Evolutionary conservation across 2,888 invertebrate species (phyloP), one percentile per base, ranked within the genome.

Genomic region (Anagyrus pseudococci): DNA sequence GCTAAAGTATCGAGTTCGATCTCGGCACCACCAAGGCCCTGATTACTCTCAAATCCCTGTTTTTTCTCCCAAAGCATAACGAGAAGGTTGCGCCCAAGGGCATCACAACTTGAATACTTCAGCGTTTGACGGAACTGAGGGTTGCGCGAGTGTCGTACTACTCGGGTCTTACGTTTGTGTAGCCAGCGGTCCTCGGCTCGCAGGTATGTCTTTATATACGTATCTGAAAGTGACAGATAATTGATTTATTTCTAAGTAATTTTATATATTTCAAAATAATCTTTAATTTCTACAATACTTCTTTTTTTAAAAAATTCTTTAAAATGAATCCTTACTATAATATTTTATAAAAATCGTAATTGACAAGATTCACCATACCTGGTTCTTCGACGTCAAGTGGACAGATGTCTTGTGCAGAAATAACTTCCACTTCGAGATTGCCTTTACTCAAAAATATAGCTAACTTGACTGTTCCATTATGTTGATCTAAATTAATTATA

Each of bases 11-110:
- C 93, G 68, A 96, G 85, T 69, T 90, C 88, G 68, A 96, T 89
- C 82, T 95, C 93, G 0, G 90, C 92, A 48, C 94, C 94, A 13
- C 96, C 95, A 44, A 96, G 83, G 20, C 85, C 85, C 58, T 82
- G 82, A 64, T 94, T 94, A 80, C 93, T 93, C 76, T 93, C 93
- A 81, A 93, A 93, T 2, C 92, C 92, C 64, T 92, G 90, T 77
- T 93, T 92, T 64, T 92, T 88, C 77, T 95, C 94, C 95, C 96
- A 96, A 52, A 96, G 86, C 91, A 94, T 94, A 57, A 95, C 93
- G 70, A 95, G 88, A 69, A 96, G 85, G 67, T 91, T 91, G 59
- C 95, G 87, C 0, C 91, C 91, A 25, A 91, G 85, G 0, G 90
- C 89, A 77, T 92, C 91, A 73, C 87, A 88, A 17, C 77, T 78